Base-by-base conservation (phyloP, 2,888 invertebrate genomes). In the Creontiades dilutus region DNA sequence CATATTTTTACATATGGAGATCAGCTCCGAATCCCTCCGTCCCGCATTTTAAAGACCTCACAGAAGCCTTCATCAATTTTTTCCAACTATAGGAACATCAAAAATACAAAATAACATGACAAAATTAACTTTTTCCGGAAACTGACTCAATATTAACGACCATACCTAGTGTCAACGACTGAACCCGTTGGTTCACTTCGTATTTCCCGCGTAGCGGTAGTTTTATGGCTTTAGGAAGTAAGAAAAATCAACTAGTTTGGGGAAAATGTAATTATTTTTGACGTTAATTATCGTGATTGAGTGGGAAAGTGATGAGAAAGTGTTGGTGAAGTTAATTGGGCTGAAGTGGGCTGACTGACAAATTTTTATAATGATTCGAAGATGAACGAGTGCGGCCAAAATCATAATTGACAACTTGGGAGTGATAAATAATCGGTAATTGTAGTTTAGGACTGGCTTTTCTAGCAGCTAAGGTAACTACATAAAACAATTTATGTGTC, bases 31-130 rank as follows among this genome's bases (percentile, higher is more conserved):
- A 68, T 61, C 19, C 68, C 0, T 23, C 23, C 68, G 9, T 28
- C 37, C 46, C 37, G 80, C 13, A 46, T 16, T 37, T n/a, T 37
- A 37, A 9, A 12, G 16, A 80, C 28, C 4, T 80, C 14, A 80
- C 0, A 37, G 80, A 80, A 80, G 82, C 82, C 52, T 23, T 48
- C 37, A 81, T 78, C 78, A 47, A 82, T 19, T 78, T 47, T 82
- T 37, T 52, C 52, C 82, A 52, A 82, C 82, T 82, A 37, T 37
- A 82, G 82, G 82, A 82, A 82, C 82, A 82, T 82, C 7, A 52
- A 52, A 80, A 52, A 27, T 82, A 61, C 61, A 27, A 68, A 68
- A 68, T 52, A 68, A 23, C 23, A 52, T 16, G 52, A 14, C 2
- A 68, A 27, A 68, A 23, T 7, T 11, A 23, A 23, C 23, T n/a